phyloP scores from a whole-genome alignment of 2,113 vertebrate genomes.

The Hyperoodon ampullatus region DNA sequence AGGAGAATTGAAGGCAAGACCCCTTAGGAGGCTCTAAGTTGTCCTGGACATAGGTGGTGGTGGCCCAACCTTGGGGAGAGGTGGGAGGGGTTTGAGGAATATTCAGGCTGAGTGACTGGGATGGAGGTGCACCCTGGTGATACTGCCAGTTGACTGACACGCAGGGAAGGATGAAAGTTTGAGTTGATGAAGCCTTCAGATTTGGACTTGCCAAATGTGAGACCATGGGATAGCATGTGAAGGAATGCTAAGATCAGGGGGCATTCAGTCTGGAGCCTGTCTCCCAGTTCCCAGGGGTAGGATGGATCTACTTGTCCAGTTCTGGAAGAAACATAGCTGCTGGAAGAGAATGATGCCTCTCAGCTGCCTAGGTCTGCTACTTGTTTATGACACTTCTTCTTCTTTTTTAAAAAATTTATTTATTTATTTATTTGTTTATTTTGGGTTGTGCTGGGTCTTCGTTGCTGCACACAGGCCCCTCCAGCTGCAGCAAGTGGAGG shows the following conservation, averaged over 20 bases:
- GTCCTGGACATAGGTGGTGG: not conserved
- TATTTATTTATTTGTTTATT: too few species aligned
- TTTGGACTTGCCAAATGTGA: not conserved
- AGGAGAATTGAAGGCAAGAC: not conserved
- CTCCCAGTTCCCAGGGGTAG: not conserved
- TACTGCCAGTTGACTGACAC: not conserved
- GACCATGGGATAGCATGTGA: not conserved
- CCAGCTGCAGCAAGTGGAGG: too few species aligned
- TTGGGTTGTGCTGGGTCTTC: too few species aligned
- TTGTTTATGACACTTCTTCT: not conserved
- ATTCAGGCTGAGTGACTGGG: not conserved
- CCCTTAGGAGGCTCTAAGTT: not conserved
- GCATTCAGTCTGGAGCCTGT: not conserved
- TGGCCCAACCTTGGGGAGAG: not conserved
- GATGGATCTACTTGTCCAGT: not conserved
- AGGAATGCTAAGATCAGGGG: not conserved
- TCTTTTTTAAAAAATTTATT: too few species aligned
- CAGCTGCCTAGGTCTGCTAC: not conserved
- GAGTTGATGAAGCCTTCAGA: not conserved
- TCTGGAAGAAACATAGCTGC: not conserved
- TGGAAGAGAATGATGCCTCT: not conserved
- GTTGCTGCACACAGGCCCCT: too few species aligned
- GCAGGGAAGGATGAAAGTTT: not conserved
- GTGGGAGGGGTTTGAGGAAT: not conserved
- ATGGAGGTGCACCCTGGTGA: not conserved